Percentiles rank a stretch among this genome's conserved stretches.
Conservation (phyloP, 2,888 invertebrate species). For the Nysson spinosus region DNA sequence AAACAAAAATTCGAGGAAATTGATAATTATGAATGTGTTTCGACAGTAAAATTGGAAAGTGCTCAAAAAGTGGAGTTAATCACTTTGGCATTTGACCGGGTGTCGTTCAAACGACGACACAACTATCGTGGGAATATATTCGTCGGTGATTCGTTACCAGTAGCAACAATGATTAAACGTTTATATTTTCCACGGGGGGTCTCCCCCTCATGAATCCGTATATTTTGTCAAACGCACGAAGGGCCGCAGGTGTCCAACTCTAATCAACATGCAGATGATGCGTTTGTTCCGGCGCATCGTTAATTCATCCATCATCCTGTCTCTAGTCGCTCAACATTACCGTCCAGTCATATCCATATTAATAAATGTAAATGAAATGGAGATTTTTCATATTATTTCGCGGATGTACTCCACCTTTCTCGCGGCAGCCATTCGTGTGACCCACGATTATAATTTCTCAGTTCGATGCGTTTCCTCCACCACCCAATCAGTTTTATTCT, state of each 20-base stretch:
- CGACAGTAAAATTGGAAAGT: too few relatives aligned
- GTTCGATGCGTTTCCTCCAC: not conserved
- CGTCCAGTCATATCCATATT: conserved; percentile 35
- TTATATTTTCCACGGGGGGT: conserved; percentile 1
- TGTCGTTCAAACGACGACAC: too few relatives aligned
- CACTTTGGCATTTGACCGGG: not conserved
- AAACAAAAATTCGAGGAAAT: too few relatives aligned
- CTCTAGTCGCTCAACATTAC: conserved; percentile 31
- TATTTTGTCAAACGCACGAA: conserved; percentile 2
- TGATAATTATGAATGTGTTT: too few relatives aligned
- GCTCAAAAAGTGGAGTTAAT: too few relatives aligned
- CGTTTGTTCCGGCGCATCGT: conserved; percentile 43
- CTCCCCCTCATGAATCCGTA: conserved; percentile 8
- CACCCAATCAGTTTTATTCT: not conserved
- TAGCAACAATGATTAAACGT: conserved; percentile 6
- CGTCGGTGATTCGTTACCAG: not conserved
- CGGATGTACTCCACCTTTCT: not conserved
- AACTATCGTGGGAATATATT: too few relatives aligned
- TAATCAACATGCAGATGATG: conserved; percentile 48
- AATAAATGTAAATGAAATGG: conserved; percentile 48
- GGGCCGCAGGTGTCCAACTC: conserved; percentile 27
- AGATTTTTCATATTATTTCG: conserved; percentile 28
- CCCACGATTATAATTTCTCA: conserved; percentile 1
- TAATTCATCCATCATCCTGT: conserved; percentile 40
- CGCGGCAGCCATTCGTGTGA: not conserved